Evolutionary conservation across 2,888 invertebrate genomes (phyloP), one percentile per base, ranked within the genome.

Genomic region (Rhaphigaster nebulosa): DNA sequence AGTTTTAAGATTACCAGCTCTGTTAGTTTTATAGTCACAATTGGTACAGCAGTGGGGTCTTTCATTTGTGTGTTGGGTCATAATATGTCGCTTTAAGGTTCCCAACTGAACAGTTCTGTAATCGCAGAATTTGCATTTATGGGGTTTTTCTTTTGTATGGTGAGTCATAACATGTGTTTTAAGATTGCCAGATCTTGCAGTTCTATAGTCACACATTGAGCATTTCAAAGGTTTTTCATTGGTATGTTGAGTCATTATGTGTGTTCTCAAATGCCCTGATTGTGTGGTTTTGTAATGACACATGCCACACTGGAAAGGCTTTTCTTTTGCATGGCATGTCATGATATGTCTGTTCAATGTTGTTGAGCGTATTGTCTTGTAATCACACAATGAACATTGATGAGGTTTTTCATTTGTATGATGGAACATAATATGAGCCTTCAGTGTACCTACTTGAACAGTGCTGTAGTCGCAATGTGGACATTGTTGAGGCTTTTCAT

Each of bases 381-480:
- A 90, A 38, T 54, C 84, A 41, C 90, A 90, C 23, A 80, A 18
- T 38, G 80, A 38, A 56, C 90, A 90, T 29, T 52, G 54, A 54
- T 76, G 80, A 54, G 90, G 90, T 45, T 60, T 90, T 80, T 90
- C 90, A 34, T 80, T 87, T 34, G 84, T 84, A 60, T 90, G 90
- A 20, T 41, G 41, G 12, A 84, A 84, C n/a, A 87, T 38, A 13
- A 90, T 41, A 54, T 90, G 90, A 26, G 84, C 34, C 41, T 84
- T 56, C 84, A 90, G 45, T n/a, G 80, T 90, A 54, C 87, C 60
- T n/a, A 26, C n/a, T 38, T 56, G 54, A 29, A 54, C 70, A 87
- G 90, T 65, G 4, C 50, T 45, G 45, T 90, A 90, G 12, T 90
- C 90, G n/a, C 90, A 90, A 65, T 60, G 60, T 34, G 87, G 41